Base-by-base conservation (phyloP, 2,888 invertebrate species). In the Nemotelus pantherinus region DNA sequence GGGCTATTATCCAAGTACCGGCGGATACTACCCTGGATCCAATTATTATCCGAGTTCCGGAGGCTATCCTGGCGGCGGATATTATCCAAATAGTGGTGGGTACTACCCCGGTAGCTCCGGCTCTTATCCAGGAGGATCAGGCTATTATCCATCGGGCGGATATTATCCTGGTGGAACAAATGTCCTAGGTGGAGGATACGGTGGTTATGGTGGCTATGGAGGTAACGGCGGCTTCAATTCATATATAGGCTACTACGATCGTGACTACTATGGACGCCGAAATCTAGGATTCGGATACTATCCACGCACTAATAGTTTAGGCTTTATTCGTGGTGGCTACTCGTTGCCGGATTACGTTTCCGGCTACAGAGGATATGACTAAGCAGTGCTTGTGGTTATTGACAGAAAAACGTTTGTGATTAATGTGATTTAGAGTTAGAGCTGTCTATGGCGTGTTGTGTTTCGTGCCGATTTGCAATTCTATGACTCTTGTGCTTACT, bases 281-380 rank as follows among this genome's bases (percentile, higher is more conserved):
- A 89, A 91, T 85, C 86, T 89, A 47, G 91, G 91, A n/a, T 90
- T 89, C 81, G 91, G 91, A 63, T 91, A 91, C 82, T 89, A 89
- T 77, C 79, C 82, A 7, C 83, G 83, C 60, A 85, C 86, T 63
- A 85, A 87, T 82, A 83, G 83, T 47, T 84, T 82, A 81, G 87
- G 87, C 7, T 82, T 87, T 77, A 83, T 83, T 1, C 80, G 75
- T 10, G 48, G 58, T n/a, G 53, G 5, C 43, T 77, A 77, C 57
- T 77, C 77, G 25, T 58, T 58, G 65, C 77, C 80, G 5, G 60
- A 77, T 39, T 55, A 77, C 58, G 76, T 77, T 1, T 80, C 80
- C 10, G 82, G 81, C 57, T 78, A 81, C 70, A 79, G 82, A 72
- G 82, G 82, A 65, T 82, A 82, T 68, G 77, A 79, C 78, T 82